phyloP scores from a whole-genome alignment of 1,140 invertebrate species.

The Drosophila varians region DNA sequence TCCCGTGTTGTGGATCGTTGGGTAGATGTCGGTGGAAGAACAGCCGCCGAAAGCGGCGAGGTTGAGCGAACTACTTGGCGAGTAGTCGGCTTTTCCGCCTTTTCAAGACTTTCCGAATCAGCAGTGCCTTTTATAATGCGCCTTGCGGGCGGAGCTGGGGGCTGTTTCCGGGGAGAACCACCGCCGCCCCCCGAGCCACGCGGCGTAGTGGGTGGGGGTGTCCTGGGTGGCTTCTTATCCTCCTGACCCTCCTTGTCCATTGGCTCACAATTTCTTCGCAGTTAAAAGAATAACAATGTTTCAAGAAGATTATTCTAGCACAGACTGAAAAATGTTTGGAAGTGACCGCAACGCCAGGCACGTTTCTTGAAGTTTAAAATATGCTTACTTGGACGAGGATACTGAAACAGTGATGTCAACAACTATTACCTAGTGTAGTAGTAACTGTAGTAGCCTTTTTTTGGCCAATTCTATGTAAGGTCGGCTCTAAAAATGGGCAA shows the following conservation, averaged over 20 bases:
- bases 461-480: background rate
- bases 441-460: no score
- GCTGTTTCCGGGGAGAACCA: background rate
- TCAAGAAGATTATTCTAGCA: background rate
- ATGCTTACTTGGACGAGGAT: constrained; percentile 40
- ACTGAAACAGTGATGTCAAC: background rate
- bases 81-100: background rate
- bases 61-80: background rate
- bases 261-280: background rate
- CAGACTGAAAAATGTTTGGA: constrained; percentile 28
- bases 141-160: background rate
- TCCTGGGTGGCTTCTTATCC: background rate
- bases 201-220: background rate
- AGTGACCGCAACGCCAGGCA: constrained; percentile 27
- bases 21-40: no score
- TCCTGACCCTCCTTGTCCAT: constrained; percentile 7
- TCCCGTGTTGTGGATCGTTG: background rate
- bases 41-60: background rate
- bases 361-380: constrained; percentile 40
- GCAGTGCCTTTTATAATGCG: background rate
- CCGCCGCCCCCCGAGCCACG: background rate
- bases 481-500: background rate
- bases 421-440: background rate
- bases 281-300: constrained; percentile 3
- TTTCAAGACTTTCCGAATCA: background rate